Base-by-base conservation (phyloP, 2,888 invertebrate genomes). In the Ennomos quercinarius region DNA sequence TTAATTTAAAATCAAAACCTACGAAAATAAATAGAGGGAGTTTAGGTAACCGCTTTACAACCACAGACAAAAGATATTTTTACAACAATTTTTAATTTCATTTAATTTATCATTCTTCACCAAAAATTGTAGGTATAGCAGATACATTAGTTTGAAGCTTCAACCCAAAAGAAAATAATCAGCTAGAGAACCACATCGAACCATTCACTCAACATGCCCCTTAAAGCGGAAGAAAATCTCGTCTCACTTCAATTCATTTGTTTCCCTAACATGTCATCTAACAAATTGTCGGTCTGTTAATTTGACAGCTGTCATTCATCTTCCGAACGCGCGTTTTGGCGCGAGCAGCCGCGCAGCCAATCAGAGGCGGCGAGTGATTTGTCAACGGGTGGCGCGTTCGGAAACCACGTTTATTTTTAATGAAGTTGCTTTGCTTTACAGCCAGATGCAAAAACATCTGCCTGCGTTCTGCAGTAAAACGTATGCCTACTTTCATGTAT, bases 271-370 rank as follows among this genome's bases (percentile, higher is more conserved):
- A 80, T 81, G 84, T 85, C 87, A 76, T 70, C 72, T 80, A 78
- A 84, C 87, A 86, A 84, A 86, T 85, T 76, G 70, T 64, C 74
- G 74, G 70, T 73, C 66, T 73, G 76, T 73, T 74, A 79, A 85
- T 76, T 80, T 86, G 87, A 87, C 87, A 83, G 86, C 80, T 89
- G 87, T 89, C 90, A 81, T 73, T 77, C 78, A 77, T 80, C 78
- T 74, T 73, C 76, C 76, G 65, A 77, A 74, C 72, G 73, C 74
- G 67, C 64, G 71, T 81, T 84, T 83, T 83, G 84, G 81, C 85
- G 84, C 82, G 79, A 81, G 66, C 70, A 60, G 73, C 68, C 39
- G 12, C 13, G 71, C 78, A 72, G 75, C 89, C 89, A 90, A 90
- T 90, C 86, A 89, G 78, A 72, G 78, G 85, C 83, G 91, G 72